Evolutionary conservation across 1,140 invertebrate genomes (phyloP).

Genomic region (Ericerus pela): DNA sequence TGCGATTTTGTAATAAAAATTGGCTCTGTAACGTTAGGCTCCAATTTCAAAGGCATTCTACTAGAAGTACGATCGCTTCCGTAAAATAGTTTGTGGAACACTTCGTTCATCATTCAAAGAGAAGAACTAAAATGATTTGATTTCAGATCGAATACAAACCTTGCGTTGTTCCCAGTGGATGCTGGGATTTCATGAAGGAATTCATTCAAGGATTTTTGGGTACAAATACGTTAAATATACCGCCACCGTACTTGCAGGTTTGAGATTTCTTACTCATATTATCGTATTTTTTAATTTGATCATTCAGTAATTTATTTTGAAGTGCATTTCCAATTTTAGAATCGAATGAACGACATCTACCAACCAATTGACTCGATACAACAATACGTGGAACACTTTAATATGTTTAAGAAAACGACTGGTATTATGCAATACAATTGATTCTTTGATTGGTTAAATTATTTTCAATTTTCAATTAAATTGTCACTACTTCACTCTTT

Average conservation of each 20-base stretch:
- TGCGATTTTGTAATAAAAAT: conserved; percentile 90
- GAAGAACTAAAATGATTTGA: neutral
- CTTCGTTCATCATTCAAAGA: too few relatives aligned
- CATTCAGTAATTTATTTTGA: neutral
- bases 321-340: conserved; percentile 17
- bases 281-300: too few relatives aligned
- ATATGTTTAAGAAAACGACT: conserved; percentile 59
- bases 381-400: conserved; percentile 91
- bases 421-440: conserved; percentile 13
- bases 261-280: conserved; percentile 1
- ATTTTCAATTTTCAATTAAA: too few relatives aligned
- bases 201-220: conserved; percentile 85
- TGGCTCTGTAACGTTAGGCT: conserved; percentile 79
- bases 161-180: conserved; percentile 67
- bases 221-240: conserved; percentile 45
- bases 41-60: conserved; percentile 85
- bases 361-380: conserved; percentile 80
- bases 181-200: conserved; percentile 84
- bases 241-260: conserved; percentile 43
- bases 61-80: conserved; percentile 70
- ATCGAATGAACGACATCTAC: conserved; percentile 70
- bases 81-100: too few relatives aligned
- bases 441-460: too few relatives aligned
- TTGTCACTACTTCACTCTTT: too few relatives aligned
- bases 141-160: conserved; percentile 77